Conservation (phyloP, 1,140 invertebrate species). For the Wiebesia pumilae region DNA sequence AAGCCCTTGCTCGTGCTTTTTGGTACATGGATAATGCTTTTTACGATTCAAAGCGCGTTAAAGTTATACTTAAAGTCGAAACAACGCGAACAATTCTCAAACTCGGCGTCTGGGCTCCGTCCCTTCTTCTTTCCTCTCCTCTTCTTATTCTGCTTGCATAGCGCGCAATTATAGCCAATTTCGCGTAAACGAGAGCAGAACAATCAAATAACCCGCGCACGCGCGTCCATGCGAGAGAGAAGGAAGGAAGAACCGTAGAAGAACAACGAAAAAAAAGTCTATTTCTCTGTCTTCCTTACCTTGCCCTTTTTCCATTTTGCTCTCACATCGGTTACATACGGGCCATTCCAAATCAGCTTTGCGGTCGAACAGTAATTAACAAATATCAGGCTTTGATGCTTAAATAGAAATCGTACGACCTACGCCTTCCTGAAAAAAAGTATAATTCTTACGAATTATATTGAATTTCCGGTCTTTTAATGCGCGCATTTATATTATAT, state of each 20-base stretch:
- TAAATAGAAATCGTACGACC: background rate
- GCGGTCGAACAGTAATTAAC: background rate
- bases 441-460: background rate
- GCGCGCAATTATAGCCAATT: conserved; percentile 65
- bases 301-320: conserved; percentile 6
- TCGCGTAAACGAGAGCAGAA: conserved; percentile 63
- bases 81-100: conserved; percentile 37
- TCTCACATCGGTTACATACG: background rate
- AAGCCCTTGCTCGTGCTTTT: conserved; percentile 32
- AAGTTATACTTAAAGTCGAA: conserved; percentile 51
- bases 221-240: background rate
- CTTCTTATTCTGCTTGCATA: conserved; percentile 47
- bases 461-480: no score
- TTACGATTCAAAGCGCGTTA: conserved; percentile 53
- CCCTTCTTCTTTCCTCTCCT: background rate
- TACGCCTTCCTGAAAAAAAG: background rate
- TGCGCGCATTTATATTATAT: no score
- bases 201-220: conserved; percentile 59
- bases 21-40: conserved; percentile 51
- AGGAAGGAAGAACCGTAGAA: conserved; percentile 18
- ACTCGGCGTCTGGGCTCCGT: conserved; percentile 8
- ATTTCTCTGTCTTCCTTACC: conserved; percentile 37
- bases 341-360: background rate
- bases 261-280: conserved; percentile 17
- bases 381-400: background rate